Evolutionary conservation across 1,140 invertebrate genomes (phyloP).

Genomic region (Drosophila miranda): DNA sequence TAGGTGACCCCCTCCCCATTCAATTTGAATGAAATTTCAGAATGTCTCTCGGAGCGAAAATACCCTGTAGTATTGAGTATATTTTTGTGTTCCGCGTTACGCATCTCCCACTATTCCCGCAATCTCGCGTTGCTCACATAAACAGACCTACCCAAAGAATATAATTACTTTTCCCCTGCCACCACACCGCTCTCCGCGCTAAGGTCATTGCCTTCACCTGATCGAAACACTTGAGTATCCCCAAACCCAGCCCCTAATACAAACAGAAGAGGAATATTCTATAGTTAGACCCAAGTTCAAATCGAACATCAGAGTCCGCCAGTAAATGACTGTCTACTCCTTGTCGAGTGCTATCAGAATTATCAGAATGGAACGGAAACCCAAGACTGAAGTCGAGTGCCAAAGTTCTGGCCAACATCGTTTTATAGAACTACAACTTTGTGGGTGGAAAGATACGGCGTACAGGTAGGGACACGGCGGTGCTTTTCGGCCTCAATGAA

Average conservation of each 20-base stretch:
- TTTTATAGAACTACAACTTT: constrained; percentile 18
- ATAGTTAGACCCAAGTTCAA: constrained; percentile 17
- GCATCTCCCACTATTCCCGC: no score
- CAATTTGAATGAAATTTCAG: constrained; percentile 35
- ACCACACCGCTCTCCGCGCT: no score
- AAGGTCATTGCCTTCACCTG: constrained; percentile 22
- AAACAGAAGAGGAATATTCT: constrained; percentile 23
- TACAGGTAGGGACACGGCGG: no score
- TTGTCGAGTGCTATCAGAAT: constrained; percentile 1
- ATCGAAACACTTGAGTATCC: constrained; percentile 13
- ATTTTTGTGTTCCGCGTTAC: no score
- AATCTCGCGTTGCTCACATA: not conserved
- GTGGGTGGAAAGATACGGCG: not conserved
- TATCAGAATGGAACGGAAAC: constrained; percentile 26
- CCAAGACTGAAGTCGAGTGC: constrained; percentile 21
- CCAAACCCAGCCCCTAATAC: constrained; percentile 2
- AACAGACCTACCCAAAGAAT: constrained; percentile 47
- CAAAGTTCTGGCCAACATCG: constrained; percentile 43
- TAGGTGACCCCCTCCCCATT: constrained; percentile 44
- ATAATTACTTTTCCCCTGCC: constrained; percentile 13
- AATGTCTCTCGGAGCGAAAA: not conserved
- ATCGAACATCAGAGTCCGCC: constrained; percentile 2
- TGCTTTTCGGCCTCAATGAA: not conserved
- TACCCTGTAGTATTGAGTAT: not conserved
- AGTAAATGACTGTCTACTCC: constrained; percentile 9